Base-by-base conservation (phyloP, 2,797 vertebrate species). In the Heteromormyrus szaboi region DNA sequence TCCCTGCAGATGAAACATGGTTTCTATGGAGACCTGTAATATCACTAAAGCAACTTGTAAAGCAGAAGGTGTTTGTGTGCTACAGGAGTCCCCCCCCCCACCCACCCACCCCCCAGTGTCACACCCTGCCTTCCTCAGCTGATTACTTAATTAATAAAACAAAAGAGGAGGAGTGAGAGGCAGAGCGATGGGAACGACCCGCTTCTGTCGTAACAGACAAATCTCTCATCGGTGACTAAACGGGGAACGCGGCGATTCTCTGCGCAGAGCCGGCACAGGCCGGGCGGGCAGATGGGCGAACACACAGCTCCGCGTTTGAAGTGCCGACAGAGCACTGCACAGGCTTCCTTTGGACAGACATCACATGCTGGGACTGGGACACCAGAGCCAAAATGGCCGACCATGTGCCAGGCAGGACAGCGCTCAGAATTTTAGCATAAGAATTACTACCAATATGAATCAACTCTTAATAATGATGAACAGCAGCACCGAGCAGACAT, bases 11-110 rank as follows among this genome's bases (percentile, higher is more conserved):
- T n/a, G 25, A 33, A 87, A 51, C 56, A 48, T n/a, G 44, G 90
- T 90, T 90, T 87, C 91, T 91, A 92, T 92, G 91, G 91, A 90
- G 89, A 92, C 90, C 19, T 25, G 72, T 88, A 89, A 88, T 50
- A 44, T 46, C 54, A 14, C 88, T 62, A 84, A 89, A 37, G 65
- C 85, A 53, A 53, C 87, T 54, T 33, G 68, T 37, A 76, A 76
- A 76, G 33, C 68, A 37, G 68, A 29, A 37, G 9, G 12, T 12
- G 68, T 76, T 11, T 79, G 41, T n/a, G 41, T 37, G 8, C 41
- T 44, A 17, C 41, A 6, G 33, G 33, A n/a, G 33, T 0, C 2
- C 33, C 33, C 5, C 4, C 53, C 53, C 17, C 5, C 4, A 17
- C 53, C 17, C 14, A 25, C 51, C 14, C 53, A 7, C 17, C 68